Base-by-base conservation (phyloP, 2,113 vertebrate genomes). In the Xyrauchen texanus region DNA sequence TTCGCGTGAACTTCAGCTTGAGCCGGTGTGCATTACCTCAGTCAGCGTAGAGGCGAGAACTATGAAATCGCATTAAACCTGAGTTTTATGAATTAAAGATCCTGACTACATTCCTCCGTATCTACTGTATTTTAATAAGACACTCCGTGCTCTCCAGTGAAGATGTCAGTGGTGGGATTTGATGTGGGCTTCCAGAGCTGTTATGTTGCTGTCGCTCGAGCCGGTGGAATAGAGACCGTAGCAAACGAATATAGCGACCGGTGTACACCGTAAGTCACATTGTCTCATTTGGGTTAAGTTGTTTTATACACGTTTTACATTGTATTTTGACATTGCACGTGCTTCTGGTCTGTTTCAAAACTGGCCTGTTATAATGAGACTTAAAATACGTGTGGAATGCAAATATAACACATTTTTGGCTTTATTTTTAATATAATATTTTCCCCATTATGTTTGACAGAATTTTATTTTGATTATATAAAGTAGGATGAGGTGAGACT, bases 211-310 rank as follows among this genome's bases (percentile, higher is more conserved):
- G 97, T 98, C 70, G 97, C 97, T 77, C 93, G 96, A 78, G 95
- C 95, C 62, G 97, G 97, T 63, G 97, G 97, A 12, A 98, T 99
- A 79, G 97, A 99, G 91, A 98, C 97, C 1, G 81, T 96, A 60
- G 97, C 97, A 2, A 99, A 99, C 12, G 97, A 99, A 80, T 99
- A 97, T 89, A 99, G 97, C 92, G 97, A 99, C 90, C 94, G 97
- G 88, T 93, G 94, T 88, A 99, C 96, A 68, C 96, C 97, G 97
- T 98, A 88, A 97, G 97, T 97, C 91, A 5, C 78, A 34, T 44
- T 15, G 67, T n/a, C 16, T 47, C 13, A 11, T 49, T 53, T 7
- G n/a, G 13, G 6, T 55, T 7, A 15, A 47, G 7, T 6, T 15
- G 13, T 7, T 11, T 57, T 12, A 12, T 57, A 12, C 6, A 13